Evolutionary conservation across 2,113 vertebrate species (phyloP).

Genomic region (Antechinus stuartii): DNA sequence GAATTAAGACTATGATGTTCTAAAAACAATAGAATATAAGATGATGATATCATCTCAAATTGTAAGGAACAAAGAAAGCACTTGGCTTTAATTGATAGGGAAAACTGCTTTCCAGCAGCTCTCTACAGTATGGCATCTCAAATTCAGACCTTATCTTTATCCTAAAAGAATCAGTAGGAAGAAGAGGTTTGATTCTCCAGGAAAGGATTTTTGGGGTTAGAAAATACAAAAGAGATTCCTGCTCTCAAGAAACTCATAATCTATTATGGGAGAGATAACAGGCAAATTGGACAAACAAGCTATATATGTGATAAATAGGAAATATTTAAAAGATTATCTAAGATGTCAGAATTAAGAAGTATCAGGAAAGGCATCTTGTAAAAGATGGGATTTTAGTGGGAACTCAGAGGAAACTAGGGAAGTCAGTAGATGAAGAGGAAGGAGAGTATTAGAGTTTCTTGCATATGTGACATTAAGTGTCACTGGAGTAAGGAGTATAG

Average conservation of each 20-base stretch:
- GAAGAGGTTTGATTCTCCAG: neutral
- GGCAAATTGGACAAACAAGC: neutral
- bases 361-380: neutral
- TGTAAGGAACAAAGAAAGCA: neutral
- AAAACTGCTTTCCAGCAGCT: neutral
- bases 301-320: neutral
- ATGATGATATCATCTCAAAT: neutral
- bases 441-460: neutral
- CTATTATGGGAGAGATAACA: neutral
- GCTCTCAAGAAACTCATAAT: neutral
- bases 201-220: neutral
- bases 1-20: neutral
- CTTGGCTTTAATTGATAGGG: neutral
- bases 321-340: neutral
- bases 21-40: neutral
- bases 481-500: neutral
- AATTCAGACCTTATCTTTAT: neutral
- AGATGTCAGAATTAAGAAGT: neutral
- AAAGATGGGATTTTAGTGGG: neutral
- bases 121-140: neutral
- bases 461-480: neutral
- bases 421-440: neutral
- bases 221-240: neutral
- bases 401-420: neutral
- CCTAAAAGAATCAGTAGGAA: neutral